phyloP scores from a whole-genome alignment of 2,113 vertebrate species.

The Poecilia latipinna region DNA sequence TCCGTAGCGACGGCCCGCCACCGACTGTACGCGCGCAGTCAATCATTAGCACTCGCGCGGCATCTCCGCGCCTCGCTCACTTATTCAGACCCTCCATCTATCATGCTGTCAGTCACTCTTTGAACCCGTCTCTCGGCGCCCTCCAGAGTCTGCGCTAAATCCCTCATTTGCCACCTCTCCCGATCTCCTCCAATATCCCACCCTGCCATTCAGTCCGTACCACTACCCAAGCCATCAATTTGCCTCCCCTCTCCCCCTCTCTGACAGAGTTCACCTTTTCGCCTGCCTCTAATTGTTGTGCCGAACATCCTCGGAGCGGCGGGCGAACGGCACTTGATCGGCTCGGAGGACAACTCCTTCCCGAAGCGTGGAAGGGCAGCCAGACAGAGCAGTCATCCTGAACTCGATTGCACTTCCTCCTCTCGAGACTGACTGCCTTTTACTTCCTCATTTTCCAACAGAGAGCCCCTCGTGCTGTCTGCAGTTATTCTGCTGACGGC shows the following conservation, averaged over 20 bases:
- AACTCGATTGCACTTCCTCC: constrained; percentile 61
- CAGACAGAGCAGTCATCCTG: constrained; percentile 64
- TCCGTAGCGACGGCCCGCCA: constrained; percentile 7
- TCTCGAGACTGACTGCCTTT: constrained; percentile 38
- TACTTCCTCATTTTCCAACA: constrained; percentile 28
- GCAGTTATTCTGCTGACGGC: constrained; percentile 24
- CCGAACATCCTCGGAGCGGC: constrained; percentile 14
- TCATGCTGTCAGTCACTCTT: constrained; percentile 67
- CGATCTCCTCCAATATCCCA: constrained; percentile 63
- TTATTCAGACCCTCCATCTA: constrained; percentile 63
- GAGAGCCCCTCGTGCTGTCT: constrained; percentile 42
- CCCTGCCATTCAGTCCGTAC: constrained; percentile 49
- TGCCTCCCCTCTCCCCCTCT: constrained; percentile 16
- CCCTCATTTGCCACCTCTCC: constrained; percentile 34
- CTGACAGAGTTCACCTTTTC: constrained; percentile 40
- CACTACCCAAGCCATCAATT: constrained; percentile 31
- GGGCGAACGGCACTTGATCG: constrained; percentile 11
- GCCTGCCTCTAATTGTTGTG: constrained; percentile 51
- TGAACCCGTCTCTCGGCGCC: constrained; percentile 42
- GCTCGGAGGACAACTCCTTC: constrained; percentile 33
- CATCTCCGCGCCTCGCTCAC: constrained; percentile 53
- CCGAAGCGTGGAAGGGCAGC: constrained; percentile 24
- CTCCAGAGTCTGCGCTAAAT: constrained; percentile 32
- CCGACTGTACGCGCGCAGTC: constrained; percentile 68
- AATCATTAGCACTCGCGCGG: constrained; percentile 49